These are phyloP conservation scores for Phaedon cochleariae DNA, from an alignment of 2,888 invertebrate genomes.

Conservation along the genomic window DNA sequence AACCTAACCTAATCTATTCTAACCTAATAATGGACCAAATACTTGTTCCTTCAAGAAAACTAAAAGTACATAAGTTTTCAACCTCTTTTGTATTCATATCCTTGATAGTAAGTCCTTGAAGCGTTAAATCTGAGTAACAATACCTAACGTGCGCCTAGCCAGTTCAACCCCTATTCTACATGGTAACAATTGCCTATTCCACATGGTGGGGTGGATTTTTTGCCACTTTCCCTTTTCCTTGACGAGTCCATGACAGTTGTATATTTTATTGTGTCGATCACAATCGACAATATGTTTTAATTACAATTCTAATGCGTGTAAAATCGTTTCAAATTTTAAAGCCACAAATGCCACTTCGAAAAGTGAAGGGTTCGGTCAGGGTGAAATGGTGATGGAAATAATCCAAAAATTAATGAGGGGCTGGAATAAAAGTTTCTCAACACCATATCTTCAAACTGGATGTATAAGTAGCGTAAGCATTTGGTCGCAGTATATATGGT, in stretches of 20 bases:
- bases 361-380: constrained; percentile 18
- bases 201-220: constrained; percentile 46
- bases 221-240: constrained; percentile 46
- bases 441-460: too few species aligned
- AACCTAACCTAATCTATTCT: too few species aligned
- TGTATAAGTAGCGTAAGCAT: too few species aligned
- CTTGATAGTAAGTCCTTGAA: neutral
- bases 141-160: constrained; percentile 1
- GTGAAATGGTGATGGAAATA: neutral
- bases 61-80: too few species aligned
- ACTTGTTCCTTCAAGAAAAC: too few species aligned
- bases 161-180: constrained; percentile 34
- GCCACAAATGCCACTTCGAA: constrained; percentile 17
- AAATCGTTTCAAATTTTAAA: constrained; percentile 40
- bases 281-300: constrained; percentile 51
- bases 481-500: too few species aligned
- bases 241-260: constrained; percentile 52
- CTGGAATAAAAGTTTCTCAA: neutral
- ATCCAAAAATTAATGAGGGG: neutral
- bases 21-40: too few species aligned
- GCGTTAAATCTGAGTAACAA: constrained; percentile 8
- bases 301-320: constrained; percentile 44
- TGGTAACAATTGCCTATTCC: constrained; percentile 41
- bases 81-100: neutral
- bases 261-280: constrained; percentile 49